phyloP scores from a whole-genome alignment of 1,140 invertebrate species.

The Akabosia matsudoensis region DNA sequence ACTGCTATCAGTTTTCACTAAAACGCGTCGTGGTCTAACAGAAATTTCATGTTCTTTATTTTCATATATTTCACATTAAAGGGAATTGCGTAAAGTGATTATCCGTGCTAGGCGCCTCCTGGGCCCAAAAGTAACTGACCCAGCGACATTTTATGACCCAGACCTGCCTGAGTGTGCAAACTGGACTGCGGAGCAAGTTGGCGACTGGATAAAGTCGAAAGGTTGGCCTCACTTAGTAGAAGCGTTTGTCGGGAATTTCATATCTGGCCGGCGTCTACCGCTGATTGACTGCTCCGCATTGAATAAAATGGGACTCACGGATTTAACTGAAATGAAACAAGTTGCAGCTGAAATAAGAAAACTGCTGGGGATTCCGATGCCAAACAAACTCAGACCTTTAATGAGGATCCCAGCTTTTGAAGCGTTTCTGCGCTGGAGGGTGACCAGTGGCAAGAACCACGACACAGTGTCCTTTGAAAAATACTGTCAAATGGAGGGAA shows the following conservation, averaged over 20 bases:
- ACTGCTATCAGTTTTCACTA: neutral
- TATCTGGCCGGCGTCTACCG: slow-evolving; percentile 32
- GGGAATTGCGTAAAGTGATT: slow-evolving; percentile 41
- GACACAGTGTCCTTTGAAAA: slow-evolving; percentile 35
- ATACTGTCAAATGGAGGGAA: slow-evolving; percentile 35
- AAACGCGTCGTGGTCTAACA: too few species aligned
- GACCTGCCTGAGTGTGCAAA: slow-evolving; percentile 34
- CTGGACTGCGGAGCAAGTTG: slow-evolving; percentile 36
- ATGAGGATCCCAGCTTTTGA: slow-evolving; percentile 33
- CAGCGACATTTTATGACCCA: slow-evolving; percentile 4
- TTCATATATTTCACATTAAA: slow-evolving; percentile 4
- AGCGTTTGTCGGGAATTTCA: slow-evolving; percentile 36
- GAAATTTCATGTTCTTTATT: neutral
- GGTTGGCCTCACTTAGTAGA: slow-evolving; percentile 39
- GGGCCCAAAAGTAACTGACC: neutral
- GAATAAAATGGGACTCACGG: slow-evolving; percentile 40
- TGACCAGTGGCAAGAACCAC: slow-evolving; percentile 4
- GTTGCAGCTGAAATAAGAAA: slow-evolving; percentile 38
- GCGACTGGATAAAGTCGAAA: slow-evolving; percentile 31
- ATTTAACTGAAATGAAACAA: slow-evolving; percentile 36
- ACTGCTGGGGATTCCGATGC: slow-evolving; percentile 34
- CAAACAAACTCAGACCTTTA: slow-evolving; percentile 40
- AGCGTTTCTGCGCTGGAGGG: slow-evolving; percentile 24
- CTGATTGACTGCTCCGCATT: slow-evolving; percentile 35
- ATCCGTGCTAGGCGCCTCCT: slow-evolving; percentile 24